Evolutionary conservation across 2,797 vertebrate genomes (phyloP), one percentile per base, ranked within the genome.

Genomic region (Margarornis squamiger): DNA sequence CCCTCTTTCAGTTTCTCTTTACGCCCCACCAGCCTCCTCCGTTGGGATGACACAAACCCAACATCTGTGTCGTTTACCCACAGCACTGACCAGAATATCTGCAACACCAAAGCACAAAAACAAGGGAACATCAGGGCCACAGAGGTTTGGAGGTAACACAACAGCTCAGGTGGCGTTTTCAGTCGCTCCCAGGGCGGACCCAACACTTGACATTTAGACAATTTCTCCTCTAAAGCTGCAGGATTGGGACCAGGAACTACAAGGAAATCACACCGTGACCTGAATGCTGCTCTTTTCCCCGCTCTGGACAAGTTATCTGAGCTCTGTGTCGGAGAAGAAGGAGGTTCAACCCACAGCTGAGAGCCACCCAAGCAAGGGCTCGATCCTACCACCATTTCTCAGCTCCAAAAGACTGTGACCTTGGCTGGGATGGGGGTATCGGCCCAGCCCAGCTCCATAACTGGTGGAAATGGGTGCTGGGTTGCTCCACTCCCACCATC

Each of bases 281-380:
- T 0, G 0, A 61, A 10, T 2, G 43, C 19, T 1, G 2, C 30
- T 26, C 34, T 38, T 46, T 36, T 24, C 38, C 18, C 45, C 14
- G 0, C 32, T 22, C 82, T 14, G 65, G 49, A 63, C 65, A 38
- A 49, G 63, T 8, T 0, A 0, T 3, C 52, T 3, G 52, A 80
- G 82, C 68, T 76, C 63, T 15, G 26, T 34, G 21, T 12, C 38
- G 12, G 34, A 39, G 27, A 14, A 80, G 34, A 3, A 87, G 32
- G 32, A 67, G 57, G 62, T 20, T 80, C 10, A 32, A 74, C 70
- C 12, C 83, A 23, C 29, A 27, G 7, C n/a, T 9, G 17, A 62
- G 48, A 49, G 54, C 1, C 36, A 39, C 55, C 30, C 4, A 2
- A n/a, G 48, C 5, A 1, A 38, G 39, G 45, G 86, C 49, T 66